These are phyloP conservation scores for Lipophrys pholis DNA, from an alignment of 2,113 vertebrate genomes.

Conservation along the genomic window DNA sequence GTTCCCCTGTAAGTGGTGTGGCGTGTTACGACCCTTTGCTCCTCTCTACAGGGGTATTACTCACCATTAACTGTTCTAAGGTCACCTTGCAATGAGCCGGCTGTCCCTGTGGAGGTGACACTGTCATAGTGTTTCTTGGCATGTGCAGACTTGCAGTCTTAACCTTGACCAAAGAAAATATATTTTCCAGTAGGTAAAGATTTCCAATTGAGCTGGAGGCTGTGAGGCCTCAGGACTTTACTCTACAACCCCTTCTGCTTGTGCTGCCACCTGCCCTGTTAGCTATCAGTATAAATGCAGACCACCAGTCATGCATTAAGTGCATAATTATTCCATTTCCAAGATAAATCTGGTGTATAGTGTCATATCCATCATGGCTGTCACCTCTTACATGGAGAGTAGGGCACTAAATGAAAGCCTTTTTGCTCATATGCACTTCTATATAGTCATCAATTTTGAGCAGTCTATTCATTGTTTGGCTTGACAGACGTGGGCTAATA, in stretches of 20 bases:
- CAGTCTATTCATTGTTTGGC: constrained; percentile 89
- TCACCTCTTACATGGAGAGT: constrained; percentile 87
- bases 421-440: constrained; percentile 91
- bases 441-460: constrained; percentile 89
- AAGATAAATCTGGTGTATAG: constrained; percentile 91
- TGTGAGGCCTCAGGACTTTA: constrained; percentile 57
- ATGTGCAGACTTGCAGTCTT: constrained; percentile 74
- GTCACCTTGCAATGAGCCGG: constrained; percentile 80
- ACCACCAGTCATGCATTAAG: constrained; percentile 88
- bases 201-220: constrained; percentile 67
- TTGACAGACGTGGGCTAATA: constrained; percentile 88
- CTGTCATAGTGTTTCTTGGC: constrained; percentile 67
- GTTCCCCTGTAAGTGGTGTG: constrained; percentile 66
- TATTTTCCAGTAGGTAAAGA: constrained; percentile 79
- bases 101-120: constrained; percentile 67
- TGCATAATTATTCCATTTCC: constrained; percentile 93
- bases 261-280: constrained; percentile 68
- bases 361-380: constrained; percentile 92
- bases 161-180: constrained; percentile 82
- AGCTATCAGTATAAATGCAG: constrained; percentile 87
- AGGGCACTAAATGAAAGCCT: constrained; percentile 90
- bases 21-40: constrained; percentile 62
- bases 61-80: constrained; percentile 76
- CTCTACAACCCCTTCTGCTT: constrained; percentile 66
- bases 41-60: constrained; percentile 72